A percentile compares a stretch with the other conserved stretches of the same genome.
Conservation (phyloP, 2,888 invertebrate species). For the Catonia carolina region DNA sequence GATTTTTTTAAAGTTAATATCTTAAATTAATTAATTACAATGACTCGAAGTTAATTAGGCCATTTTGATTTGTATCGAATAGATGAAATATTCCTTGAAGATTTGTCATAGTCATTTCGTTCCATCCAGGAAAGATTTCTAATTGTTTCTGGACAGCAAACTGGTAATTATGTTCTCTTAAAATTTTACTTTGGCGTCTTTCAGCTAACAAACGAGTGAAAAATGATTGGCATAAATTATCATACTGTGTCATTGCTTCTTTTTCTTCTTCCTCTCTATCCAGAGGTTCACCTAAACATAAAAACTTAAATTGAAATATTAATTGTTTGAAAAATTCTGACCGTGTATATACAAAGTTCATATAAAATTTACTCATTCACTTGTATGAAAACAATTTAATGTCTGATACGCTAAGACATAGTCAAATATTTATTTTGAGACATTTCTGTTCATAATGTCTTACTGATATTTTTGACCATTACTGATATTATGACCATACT, state of each 20-base stretch:
- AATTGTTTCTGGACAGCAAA: neutral
- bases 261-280: neutral
- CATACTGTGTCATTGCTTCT: conserved; percentile 2
- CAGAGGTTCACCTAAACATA: neutral
- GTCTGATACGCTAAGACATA: too few species aligned
- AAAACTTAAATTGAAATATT: neutral
- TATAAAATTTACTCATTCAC: too few species aligned
- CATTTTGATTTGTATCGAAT: conserved; percentile 1
- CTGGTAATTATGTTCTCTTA: neutral
- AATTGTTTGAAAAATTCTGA: too few species aligned
- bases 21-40: conserved; percentile 6
- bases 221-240: conserved; percentile 3
- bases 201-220: neutral
- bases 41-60: neutral
- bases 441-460: too few species aligned
- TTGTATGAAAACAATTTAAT: too few species aligned
- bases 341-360: too few species aligned
- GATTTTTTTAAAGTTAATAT: too few species aligned
- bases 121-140: neutral
- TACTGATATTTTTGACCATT: too few species aligned
- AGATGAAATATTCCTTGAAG: conserved; percentile 6
- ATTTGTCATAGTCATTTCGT: conserved; percentile 6
- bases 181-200: neutral
- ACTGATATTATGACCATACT: too few species aligned
- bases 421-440: too few species aligned